Evolutionary conservation across 2,888 invertebrate genomes (phyloP), one percentile per base, ranked within the genome.

Genomic region (Mythimna pallens): DNA sequence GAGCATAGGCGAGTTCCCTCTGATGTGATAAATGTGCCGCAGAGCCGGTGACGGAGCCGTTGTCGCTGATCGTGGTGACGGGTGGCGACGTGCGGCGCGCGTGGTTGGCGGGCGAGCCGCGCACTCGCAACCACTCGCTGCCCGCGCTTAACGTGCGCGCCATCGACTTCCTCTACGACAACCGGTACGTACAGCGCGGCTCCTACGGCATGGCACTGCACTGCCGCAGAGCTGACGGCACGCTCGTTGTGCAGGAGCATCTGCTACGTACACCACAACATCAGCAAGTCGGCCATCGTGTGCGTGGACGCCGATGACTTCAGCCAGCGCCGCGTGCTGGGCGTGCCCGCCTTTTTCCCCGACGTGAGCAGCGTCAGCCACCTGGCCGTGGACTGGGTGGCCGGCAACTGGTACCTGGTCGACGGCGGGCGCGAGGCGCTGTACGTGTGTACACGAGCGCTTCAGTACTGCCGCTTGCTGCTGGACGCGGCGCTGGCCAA

Each of bases 331-430:
- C 97, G 97, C 97, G 92, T 93, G 70, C 92, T 97, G 88, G 97
- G 97, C 65, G 88, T 96, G 76, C 97, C 97, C 55, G 93, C 96
- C 17, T 96, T 97, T 79, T 97, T 98, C 89, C 96, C 97, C 10
- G 97, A 97, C 85, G 93, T 97, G 73, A 96, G 97, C 90, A 98
- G 97, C 82, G 97, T 98, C 81, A 97, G 97, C 82, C 98, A 98
- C 90, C 96, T 99, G 88, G 97, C 97, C 9, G 92, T 98, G 82
- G 99, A 99, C 94, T 99, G 99, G 99, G 95, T 98, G 73, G 97
- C 98, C 22, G 97, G 97, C 86, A 98, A 98, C 95, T 98, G 98
- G 98, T 99, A 98, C 95, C 97, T 98, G 91, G 95, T 97, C 87
- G 98, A 98, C 93, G 97, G 97, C 87, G 95, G 95, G 70, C 96